Evolutionary conservation across 2,797 vertebrate genomes (phyloP).

Genomic region (Menidia menidia): DNA sequence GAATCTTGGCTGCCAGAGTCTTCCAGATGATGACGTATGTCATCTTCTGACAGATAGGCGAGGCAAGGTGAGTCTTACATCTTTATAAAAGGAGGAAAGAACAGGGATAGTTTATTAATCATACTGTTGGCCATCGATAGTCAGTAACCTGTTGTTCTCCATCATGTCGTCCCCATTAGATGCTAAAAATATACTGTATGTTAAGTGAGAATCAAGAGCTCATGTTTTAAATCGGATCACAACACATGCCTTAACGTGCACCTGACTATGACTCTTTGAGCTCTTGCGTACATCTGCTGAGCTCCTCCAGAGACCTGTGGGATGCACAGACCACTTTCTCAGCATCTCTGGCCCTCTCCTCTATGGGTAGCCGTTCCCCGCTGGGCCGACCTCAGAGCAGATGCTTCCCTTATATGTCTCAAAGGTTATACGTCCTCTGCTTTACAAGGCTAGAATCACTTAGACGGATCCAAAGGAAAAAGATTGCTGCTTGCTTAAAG

Average conservation of each 20-base stretch:
- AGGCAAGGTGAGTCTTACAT: constrained; percentile 31
- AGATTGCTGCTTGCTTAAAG: constrained; percentile 5
- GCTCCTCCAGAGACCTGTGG: constrained; percentile 55
- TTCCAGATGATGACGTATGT: constrained; percentile 8
- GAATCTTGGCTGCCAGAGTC: constrained; percentile 10
- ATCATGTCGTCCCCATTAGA: constrained; percentile 37
- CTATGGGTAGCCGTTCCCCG: constrained; percentile 52
- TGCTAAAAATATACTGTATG: constrained; percentile 9
- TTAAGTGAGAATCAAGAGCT: constrained; percentile 23
- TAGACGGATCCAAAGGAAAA: constrained; percentile 46
- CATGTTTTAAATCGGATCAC: constrained; percentile 13
- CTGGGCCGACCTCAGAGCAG: constrained; percentile 46
- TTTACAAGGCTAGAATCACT: constrained; percentile 52
- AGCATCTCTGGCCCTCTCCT: constrained; percentile 59
- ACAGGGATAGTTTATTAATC: constrained; percentile 12
- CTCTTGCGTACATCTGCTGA: constrained; percentile 55
- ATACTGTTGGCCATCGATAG: constrained; percentile 19
- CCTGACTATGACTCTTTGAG: constrained; percentile 27
- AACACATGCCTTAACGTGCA: constrained; percentile 1
- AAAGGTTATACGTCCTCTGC: constrained; percentile 49
- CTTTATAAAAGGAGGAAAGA: constrained; percentile 18
- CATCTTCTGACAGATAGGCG: constrained; percentile 37
- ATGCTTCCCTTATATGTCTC: constrained; percentile 44
- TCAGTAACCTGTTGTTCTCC: constrained; percentile 35
- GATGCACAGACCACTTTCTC: constrained; percentile 47